Percentiles rank a stretch among this genome's conserved stretches.
These are phyloP conservation scores for Cyclina sinensis DNA, from an alignment of 1,140 invertebrate species.

Conservation along the genomic window DNA sequence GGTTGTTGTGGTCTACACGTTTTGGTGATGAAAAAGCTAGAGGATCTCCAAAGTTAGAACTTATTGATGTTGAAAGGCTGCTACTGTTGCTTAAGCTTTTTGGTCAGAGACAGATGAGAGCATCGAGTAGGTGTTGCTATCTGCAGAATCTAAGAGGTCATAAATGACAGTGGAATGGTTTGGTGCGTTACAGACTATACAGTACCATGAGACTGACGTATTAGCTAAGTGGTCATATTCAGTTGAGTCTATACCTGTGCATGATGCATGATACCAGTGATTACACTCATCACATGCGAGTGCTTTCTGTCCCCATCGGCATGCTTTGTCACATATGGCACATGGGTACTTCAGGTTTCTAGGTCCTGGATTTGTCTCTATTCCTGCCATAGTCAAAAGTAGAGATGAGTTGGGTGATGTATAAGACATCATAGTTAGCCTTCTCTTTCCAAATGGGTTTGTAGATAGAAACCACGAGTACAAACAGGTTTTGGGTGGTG, in stretches of 20 bases:
- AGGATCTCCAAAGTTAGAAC: neutral
- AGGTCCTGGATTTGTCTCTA: conserved; percentile 57
- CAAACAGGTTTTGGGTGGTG: no score
- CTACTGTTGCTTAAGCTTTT: no score
- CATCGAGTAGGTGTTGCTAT: neutral
- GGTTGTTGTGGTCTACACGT: neutral
- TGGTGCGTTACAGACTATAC: neutral
- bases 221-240: neutral
- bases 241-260: neutral
- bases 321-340: conserved; percentile 33
- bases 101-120: neutral
- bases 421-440: no score
- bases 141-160: neutral
- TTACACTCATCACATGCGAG: conserved; percentile 22
- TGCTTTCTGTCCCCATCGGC: neutral
- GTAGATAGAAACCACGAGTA: no score
- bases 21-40: conserved; percentile 28
- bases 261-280: neutral
- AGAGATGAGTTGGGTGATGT: no score
- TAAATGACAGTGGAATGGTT: conserved; percentile 7
- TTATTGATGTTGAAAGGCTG: neutral
- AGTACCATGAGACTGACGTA: neutral
- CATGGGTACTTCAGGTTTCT: conserved; percentile 38
- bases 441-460: no score
- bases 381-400: neutral